phyloP scores from a whole-genome alignment of 2,888 invertebrate species.

The Hypercompe scribonia region DNA sequence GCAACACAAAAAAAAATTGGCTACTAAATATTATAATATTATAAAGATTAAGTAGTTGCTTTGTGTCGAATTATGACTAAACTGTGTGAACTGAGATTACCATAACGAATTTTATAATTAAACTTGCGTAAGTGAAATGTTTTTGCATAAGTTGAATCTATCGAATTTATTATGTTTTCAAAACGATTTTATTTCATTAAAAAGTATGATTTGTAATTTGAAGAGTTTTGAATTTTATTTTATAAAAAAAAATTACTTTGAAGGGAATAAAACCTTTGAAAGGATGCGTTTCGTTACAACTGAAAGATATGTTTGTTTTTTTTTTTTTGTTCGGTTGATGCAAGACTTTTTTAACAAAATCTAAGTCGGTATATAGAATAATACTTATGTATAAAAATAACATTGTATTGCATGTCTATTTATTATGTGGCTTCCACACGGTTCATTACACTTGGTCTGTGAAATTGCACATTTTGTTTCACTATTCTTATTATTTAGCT shows the following conservation, averaged over 20 bases:
- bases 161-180: slow-evolving; percentile 52
- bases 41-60: background rate
- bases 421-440: slow-evolving; percentile 35
- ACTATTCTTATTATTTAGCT: slow-evolving; percentile 73
- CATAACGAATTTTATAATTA: slow-evolving; percentile 55
- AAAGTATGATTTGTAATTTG: slow-evolving; percentile 46
- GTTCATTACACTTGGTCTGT: slow-evolving; percentile 49
- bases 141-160: slow-evolving; percentile 45
- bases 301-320: too few relatives aligned
- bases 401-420: slow-evolving; percentile 20
- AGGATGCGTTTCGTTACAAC: background rate
- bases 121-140: slow-evolving; percentile 20
- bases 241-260: background rate
- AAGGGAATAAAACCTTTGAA: background rate
- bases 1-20: background rate
- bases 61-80: slow-evolving; percentile 38
- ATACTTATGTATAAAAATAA: slow-evolving; percentile 16
- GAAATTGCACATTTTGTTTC: slow-evolving; percentile 52
- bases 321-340: slow-evolving; percentile 4
- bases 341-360: background rate
- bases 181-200: slow-evolving; percentile 50
- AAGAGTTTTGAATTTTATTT: slow-evolving; percentile 53
- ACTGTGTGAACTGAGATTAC: slow-evolving; percentile 57
- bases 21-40: background rate
- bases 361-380: background rate